Conservation (phyloP, 2,888 invertebrate species). For the Thecophora atra region DNA sequence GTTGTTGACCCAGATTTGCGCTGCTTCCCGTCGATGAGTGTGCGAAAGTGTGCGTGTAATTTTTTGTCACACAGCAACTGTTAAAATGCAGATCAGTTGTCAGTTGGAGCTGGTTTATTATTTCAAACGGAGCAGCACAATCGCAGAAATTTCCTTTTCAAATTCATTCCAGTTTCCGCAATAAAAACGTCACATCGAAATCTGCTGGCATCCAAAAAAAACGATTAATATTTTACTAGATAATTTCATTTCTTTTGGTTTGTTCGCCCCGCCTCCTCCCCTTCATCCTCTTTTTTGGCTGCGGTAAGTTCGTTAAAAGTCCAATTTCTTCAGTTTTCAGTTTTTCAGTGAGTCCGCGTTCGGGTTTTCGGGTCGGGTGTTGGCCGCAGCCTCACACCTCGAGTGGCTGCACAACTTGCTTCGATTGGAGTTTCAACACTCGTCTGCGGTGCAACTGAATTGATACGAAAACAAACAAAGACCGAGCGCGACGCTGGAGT, state of each 20-base stretch:
- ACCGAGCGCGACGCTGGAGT: slow-evolving; percentile 48
- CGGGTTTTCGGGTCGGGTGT: neutral
- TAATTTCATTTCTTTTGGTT: no score
- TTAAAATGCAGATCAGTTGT: slow-evolving; percentile 1
- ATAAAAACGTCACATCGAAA: neutral
- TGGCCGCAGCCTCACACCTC: neutral
- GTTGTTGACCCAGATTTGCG: slow-evolving; percentile 37
- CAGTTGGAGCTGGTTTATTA: neutral
- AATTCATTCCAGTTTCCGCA: neutral
- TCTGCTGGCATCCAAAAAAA: no score
- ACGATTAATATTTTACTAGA: no score
- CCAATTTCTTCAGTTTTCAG: no score
- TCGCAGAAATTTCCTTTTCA: neutral
- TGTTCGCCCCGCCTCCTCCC: no score
- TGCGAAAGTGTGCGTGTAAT: neutral
- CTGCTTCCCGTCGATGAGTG: neutral
- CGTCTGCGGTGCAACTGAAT: slow-evolving; percentile 30
- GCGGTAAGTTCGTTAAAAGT: no score
- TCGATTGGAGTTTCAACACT: slow-evolving; percentile 11
- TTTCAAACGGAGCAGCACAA: neutral
- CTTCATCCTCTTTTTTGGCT: no score
- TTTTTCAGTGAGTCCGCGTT: no score
- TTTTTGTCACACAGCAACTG: neutral
- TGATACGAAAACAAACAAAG: slow-evolving; percentile 55
- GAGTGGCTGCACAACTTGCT: slow-evolving; percentile 11